Conservation (phyloP, 2,113 vertebrate genomes). For the Rissa tridactyla region DNA sequence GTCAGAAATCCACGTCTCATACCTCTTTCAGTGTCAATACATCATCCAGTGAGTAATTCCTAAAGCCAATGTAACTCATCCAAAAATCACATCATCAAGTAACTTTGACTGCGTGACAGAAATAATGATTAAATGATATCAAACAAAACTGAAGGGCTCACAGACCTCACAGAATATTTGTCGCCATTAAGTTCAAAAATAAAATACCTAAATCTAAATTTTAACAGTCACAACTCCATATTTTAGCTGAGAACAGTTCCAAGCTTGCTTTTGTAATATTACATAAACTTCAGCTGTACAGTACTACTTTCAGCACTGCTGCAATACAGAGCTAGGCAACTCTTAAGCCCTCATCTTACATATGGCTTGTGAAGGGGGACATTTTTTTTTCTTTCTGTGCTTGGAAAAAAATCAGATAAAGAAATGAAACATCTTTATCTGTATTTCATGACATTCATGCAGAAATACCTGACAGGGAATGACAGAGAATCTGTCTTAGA, state of each 20-base stretch:
- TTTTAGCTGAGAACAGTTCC: background rate
- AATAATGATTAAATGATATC: background rate
- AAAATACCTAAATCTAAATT: background rate
- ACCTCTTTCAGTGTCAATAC: background rate
- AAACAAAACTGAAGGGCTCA: background rate
- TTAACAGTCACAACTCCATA: background rate
- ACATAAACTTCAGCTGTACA: background rate
- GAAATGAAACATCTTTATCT: conserved; percentile 3
- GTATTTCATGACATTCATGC: background rate
- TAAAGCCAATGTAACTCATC: background rate
- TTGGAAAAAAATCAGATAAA: background rate
- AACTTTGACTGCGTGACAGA: background rate
- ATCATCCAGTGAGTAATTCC: background rate
- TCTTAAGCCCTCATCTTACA: background rate
- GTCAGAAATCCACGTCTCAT: background rate
- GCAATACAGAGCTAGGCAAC: background rate
- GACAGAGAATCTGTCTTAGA: background rate
- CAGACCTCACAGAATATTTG: background rate
- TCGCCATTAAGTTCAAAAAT: background rate
- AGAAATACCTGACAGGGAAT: background rate
- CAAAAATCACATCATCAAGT: background rate
- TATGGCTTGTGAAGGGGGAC: background rate
- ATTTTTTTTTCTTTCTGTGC: background rate
- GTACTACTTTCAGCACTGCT: background rate
- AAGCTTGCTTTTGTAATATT: background rate